Evolutionary conservation across 2,113 vertebrate genomes (phyloP).

Genomic region (Delphinapterus leucas): DNA sequence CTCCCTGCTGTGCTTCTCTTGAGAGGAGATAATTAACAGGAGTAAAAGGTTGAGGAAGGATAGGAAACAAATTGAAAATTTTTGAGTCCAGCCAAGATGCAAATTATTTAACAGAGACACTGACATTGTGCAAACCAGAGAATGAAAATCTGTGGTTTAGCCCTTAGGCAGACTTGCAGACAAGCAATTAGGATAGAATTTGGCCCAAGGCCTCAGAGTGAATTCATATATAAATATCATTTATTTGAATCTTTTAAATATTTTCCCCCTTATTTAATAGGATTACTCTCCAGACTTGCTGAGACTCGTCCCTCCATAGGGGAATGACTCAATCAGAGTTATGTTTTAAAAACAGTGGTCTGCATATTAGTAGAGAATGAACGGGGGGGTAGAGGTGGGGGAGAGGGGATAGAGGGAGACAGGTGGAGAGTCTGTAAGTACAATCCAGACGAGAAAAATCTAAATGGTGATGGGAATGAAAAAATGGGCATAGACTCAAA

Average conservation of each 20-base stretch:
- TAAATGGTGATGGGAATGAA: background rate
- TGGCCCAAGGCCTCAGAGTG: conserved; percentile 20
- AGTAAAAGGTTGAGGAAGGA: conserved; percentile 18
- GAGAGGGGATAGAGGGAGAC: background rate
- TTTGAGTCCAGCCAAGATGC: conserved; percentile 33
- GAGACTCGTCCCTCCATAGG: background rate
- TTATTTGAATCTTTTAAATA: conserved; percentile 38
- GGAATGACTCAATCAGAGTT: background rate
- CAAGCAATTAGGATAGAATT: conserved; percentile 1
- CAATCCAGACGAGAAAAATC: background rate
- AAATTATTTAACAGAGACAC: conserved; percentile 56
- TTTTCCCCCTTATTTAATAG: conserved; percentile 35
- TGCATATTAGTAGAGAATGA: background rate
- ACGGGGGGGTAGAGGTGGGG: too few species aligned
- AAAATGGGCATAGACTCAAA: background rate
- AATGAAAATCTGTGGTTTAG: background rate
- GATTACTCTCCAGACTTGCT: background rate
- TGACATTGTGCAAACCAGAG: conserved; percentile 11
- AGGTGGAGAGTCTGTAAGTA: background rate
- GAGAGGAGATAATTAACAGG: conserved; percentile 16
- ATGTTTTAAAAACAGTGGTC: background rate
- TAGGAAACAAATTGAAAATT: conserved; percentile 35
- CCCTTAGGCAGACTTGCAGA: conserved; percentile 19
- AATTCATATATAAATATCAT: conserved; percentile 39
- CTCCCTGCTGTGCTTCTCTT: background rate